Base-by-base conservation (phyloP, 2,888 invertebrate genomes). In the Drosophila infuscata region DNA sequence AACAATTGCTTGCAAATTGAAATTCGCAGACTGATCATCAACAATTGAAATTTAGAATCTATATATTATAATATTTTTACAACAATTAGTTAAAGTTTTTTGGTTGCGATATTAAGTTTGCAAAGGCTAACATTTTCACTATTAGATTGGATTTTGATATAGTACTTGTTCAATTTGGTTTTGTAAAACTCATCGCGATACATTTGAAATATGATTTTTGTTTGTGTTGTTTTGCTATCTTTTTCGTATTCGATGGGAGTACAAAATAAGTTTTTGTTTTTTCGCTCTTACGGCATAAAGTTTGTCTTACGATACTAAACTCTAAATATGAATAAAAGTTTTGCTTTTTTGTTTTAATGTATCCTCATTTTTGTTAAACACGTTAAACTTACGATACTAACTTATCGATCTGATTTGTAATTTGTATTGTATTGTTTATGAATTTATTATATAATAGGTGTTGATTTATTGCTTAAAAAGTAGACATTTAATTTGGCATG, bases 401-500 rank as follows among this genome's bases (percentile, higher is more conserved):
- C 88, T 81, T 85, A 85, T 35, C 54, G 68, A 77, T 54, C 66
- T 78, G 72, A 81, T 73, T 70, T 83, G 70, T 70, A 74, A 77
- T 83, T 84, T 88, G 63, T 79, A 76, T 73, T 72, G 65, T 77
- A 71, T 85, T 82, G 53, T 71, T 77, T 72, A 70, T 67, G 68
- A 59, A 63, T 62, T 74, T 74, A 81, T 70, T 67, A 76, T 82
- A 76, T 78, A 82, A 67, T 82, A 83, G 75, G 82, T 75, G 64
- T 74, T 81, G 83, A 75, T 83, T 69, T 81, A 36, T 70, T 74
- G 74, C 86, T 88, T 85, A 88, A 74, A 85, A 77, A 70, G 60
- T 88, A 85, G 80, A 85, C 82, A 85, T 78, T 83, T 81, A 89
- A 87, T 87, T 87, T 87, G 87, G 87, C 87, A 87, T 87, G 79